These are phyloP conservation scores for Hyppa rectilinea DNA, from an alignment of 2,888 invertebrate genomes.

Conservation along the genomic window DNA sequence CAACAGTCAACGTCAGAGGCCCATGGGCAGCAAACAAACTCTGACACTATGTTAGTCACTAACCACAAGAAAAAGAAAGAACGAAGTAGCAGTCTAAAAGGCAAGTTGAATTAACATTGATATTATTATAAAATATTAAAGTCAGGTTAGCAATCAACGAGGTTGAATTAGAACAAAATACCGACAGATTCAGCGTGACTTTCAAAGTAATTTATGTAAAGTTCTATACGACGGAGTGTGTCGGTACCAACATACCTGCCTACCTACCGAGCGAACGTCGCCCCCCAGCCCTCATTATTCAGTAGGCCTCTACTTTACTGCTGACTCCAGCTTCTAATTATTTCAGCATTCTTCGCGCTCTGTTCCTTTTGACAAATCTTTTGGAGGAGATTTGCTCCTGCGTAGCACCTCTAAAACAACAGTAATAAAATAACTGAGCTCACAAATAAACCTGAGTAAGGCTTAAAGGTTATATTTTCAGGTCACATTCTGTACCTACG, in stretches of 20 bases:
- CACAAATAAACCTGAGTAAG: conserved; percentile 38
- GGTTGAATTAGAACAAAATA: conserved; percentile 47
- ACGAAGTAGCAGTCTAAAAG: no score
- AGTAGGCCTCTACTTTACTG: conserved; percentile 69
- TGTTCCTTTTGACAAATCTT: conserved; percentile 70
- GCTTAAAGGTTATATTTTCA: conserved; percentile 7
- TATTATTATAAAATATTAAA: neutral
- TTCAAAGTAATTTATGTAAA: conserved; percentile 65
- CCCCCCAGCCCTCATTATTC: conserved; percentile 65
- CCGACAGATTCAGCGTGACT: conserved; percentile 58
- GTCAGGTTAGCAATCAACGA: neutral
- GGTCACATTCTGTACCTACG: conserved; percentile 34
- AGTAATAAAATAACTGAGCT: conserved; percentile 56
- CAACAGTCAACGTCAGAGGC: no score
- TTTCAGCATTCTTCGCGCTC: conserved; percentile 70
- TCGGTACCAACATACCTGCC: conserved; percentile 24
- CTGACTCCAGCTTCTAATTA: conserved; percentile 71
- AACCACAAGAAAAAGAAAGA: no score
- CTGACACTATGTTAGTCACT: no score
- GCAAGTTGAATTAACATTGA: neutral
- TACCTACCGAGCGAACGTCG: conserved; percentile 44
- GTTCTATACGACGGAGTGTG: conserved; percentile 52
- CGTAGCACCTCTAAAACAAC: conserved; percentile 58
- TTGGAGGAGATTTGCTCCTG: conserved; percentile 61
- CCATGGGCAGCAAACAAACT: no score